Base-by-base conservation (phyloP, 2,113 vertebrate species). In the Sakesphorus luctuosus region DNA sequence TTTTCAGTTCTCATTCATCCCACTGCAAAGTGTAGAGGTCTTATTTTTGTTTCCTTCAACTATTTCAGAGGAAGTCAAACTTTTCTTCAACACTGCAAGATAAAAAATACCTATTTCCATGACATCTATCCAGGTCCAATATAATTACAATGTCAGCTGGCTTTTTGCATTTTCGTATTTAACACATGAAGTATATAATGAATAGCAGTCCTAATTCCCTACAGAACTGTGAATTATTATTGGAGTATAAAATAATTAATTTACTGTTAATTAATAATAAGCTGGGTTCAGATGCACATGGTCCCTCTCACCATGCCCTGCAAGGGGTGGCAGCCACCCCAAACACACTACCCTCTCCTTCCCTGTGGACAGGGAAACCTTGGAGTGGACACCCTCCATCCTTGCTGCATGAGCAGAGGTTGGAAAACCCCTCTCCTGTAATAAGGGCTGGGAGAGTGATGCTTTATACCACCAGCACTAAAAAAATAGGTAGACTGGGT, bases 201-300 rank as follows among this genome's bases (percentile, higher is more conserved):
- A 61, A 40, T 15, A 87, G 18, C 21, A n/a, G 14, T 17, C 52
- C 14, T 31, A n/a, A 7, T 28, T 63, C 35, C 58, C 33, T 47
- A 1, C 23, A 36, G 50, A 84, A 52, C 23, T 28, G 7, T 4
- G 11, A 55, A 26, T 25, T 50, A 63, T 33, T 55, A 72, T 13
- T 80, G 16, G 23, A 55, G 19, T 59, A 52, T 46, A 68, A 94
- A 94, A 59, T 35, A 85, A 67, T 82, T 78, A 71, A 46, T 71
- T 80, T 59, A 6, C 31, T 68, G 49, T 73, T 84, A 77, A 73
- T 89, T 84, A 87, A 84, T 1, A 2, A 31, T 46, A 63, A 80
- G 5, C 16, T 6, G 2, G 4, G 13, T 43, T 38, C 8, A 3
- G 8, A 18, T 47, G 33, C 1, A 3, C 17, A 20, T 1, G 3